Conservation (phyloP, 2,888 invertebrate genomes). For the Cataglyphis rosenhaueri region DNA sequence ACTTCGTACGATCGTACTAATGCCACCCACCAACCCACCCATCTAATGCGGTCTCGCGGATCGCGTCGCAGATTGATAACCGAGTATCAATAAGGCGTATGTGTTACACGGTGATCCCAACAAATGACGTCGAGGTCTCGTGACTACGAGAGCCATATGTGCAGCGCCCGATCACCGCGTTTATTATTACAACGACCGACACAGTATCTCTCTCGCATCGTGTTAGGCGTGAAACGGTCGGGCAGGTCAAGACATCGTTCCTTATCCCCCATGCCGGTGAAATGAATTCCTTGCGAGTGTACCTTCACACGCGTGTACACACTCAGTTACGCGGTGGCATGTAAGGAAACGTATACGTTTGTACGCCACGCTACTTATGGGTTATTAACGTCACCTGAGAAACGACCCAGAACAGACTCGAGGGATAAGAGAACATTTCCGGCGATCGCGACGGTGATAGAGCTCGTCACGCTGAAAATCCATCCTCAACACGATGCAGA, state of each 20-base stretch:
- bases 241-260: constrained; percentile 75
- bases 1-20: neutral
- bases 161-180: constrained; percentile 68
- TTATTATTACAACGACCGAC: constrained; percentile 72
- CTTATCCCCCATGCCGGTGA: constrained; percentile 74
- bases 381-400: constrained; percentile 74
- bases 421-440: constrained; percentile 68
- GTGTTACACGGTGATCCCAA: constrained; percentile 51
- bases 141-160: constrained; percentile 70
- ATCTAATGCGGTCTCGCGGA: constrained; percentile 33
- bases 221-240: constrained; percentile 73
- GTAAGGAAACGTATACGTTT: constrained; percentile 30
- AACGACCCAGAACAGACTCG: constrained; percentile 73
- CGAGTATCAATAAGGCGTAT: constrained; percentile 55
- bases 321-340: neutral
- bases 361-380: constrained; percentile 70
- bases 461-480: constrained; percentile 24
- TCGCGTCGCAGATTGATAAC: constrained; percentile 44
- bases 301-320: constrained; percentile 10
- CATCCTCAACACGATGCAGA: neutral
- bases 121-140: constrained; percentile 69
- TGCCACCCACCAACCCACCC: neutral
- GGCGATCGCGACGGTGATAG: constrained; percentile 35
- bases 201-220: constrained; percentile 66
- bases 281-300: constrained; percentile 74